Evolutionary conservation across 2,888 invertebrate species (phyloP).

Genomic region (Cantharis rufa): DNA sequence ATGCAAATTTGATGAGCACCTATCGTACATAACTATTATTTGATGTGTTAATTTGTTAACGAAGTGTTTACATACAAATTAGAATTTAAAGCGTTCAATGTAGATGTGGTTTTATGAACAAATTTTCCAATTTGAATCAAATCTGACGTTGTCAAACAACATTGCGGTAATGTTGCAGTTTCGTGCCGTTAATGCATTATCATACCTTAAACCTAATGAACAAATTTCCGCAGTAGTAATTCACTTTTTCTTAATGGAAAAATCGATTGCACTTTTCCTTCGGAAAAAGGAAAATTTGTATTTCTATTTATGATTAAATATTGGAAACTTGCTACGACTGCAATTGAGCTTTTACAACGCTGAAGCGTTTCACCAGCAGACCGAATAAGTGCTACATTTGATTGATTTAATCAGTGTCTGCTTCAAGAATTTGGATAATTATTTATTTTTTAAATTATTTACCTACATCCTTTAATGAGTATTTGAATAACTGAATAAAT

Average conservation of each 20-base stretch:
- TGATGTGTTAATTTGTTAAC: constrained; percentile 14
- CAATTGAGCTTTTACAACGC: too few relatives aligned
- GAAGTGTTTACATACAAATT: constrained; percentile 5
- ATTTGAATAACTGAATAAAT: too few relatives aligned
- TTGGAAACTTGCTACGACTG: not conserved
- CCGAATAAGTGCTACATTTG: too few relatives aligned
- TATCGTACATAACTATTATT: constrained; percentile 1
- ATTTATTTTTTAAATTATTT: too few relatives aligned
- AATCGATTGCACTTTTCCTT: not conserved
- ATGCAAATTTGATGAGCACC: not conserved
- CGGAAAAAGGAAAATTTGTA: not conserved
- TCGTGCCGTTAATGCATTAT: not conserved
- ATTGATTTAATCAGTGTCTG: too few relatives aligned
- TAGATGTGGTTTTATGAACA: not conserved
- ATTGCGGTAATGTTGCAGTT: not conserved
- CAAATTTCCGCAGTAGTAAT: not conserved
- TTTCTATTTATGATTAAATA: not conserved
- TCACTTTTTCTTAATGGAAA: not conserved
- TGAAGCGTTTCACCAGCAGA: too few relatives aligned
- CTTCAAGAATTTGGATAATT: too few relatives aligned
- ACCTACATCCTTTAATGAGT: too few relatives aligned
- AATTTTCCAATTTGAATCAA: not conserved
- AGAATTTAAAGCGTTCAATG: not conserved
- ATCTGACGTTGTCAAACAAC: not conserved
- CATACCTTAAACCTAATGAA: not conserved